These are phyloP conservation scores for Nephrocerus scutellatus DNA, from an alignment of 2,888 invertebrate genomes.

Conservation along the genomic window DNA sequence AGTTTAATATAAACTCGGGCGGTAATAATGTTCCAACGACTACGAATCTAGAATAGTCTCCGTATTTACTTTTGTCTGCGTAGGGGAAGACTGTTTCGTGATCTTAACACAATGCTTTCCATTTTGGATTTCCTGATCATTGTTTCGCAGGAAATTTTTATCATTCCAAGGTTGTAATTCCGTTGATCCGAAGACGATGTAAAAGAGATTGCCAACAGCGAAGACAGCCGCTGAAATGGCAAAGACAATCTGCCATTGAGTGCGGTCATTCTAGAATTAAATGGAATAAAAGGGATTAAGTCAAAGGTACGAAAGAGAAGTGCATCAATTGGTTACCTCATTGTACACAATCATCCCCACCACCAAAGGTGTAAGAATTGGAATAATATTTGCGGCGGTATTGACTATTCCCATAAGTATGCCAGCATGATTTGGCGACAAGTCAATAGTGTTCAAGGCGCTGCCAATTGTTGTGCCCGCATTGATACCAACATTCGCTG, in stretches of 20 bases:
- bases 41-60: not conserved
- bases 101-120: not conserved
- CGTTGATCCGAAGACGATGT: conserved; percentile 51
- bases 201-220: conserved; percentile 51
- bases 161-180: conserved; percentile 54
- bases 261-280: conserved; percentile 35
- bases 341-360: conserved; percentile 54
- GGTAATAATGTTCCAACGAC: not conserved
- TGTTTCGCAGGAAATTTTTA: conserved; percentile 28
- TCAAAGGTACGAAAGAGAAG: not conserved
- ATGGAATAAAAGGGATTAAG: not conserved
- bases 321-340: conserved; percentile 46
- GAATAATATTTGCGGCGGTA: conserved; percentile 55
- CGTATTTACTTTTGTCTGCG: not conserved
- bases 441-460: conserved; percentile 60
- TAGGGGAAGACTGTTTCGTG: not conserved
- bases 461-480: conserved; percentile 56
- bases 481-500: conserved; percentile 54
- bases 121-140: conserved; percentile 13
- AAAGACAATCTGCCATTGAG: conserved; percentile 54
- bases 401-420: conserved; percentile 64
- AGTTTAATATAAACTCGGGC: not conserved
- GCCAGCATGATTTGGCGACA: conserved; percentile 63
- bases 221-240: conserved; percentile 51
- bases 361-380: conserved; percentile 56